Conservation (phyloP, 2,888 invertebrate genomes). For the Elmis aenea region DNA sequence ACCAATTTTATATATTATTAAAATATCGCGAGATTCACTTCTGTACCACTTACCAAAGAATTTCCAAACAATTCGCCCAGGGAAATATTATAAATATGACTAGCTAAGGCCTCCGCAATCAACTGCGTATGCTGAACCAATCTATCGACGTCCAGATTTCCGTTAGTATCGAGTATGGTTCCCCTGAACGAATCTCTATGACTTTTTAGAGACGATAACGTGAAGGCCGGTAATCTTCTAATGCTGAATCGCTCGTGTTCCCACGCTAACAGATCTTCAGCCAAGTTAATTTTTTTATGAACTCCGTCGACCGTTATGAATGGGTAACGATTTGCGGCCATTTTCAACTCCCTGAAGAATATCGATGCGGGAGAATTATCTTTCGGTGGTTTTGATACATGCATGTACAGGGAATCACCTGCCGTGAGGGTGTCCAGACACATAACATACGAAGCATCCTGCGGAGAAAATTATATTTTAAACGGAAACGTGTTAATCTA, state of each 20-base stretch:
- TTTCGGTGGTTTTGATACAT: constrained; percentile 94
- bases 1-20: constrained; percentile 11
- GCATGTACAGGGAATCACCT: constrained; percentile 68
- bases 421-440: constrained; percentile 80
- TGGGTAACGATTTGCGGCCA: constrained; percentile 49
- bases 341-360: constrained; percentile 58
- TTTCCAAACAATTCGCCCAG: constrained; percentile 65
- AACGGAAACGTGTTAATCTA: no score
- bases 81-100: constrained; percentile 70
- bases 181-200: constrained; percentile 59
- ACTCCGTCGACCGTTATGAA: constrained; percentile 57
- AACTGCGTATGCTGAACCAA: constrained; percentile 65
- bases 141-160: constrained; percentile 53
- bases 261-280: constrained; percentile 89
- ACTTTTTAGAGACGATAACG: constrained; percentile 73
- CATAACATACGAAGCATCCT: constrained; percentile 85
- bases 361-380: constrained; percentile 72
- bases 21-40: no score
- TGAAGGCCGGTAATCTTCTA: constrained; percentile 84
- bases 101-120: constrained; percentile 80
- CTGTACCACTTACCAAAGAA: constrained; percentile 60
- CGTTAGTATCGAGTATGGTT: constrained; percentile 60
- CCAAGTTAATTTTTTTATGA: constrained; percentile 96
- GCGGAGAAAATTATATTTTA: constrained; percentile 19
- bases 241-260: constrained; percentile 97